Conservation (phyloP, 2,888 invertebrate species). For the Tetropium fuscum region DNA sequence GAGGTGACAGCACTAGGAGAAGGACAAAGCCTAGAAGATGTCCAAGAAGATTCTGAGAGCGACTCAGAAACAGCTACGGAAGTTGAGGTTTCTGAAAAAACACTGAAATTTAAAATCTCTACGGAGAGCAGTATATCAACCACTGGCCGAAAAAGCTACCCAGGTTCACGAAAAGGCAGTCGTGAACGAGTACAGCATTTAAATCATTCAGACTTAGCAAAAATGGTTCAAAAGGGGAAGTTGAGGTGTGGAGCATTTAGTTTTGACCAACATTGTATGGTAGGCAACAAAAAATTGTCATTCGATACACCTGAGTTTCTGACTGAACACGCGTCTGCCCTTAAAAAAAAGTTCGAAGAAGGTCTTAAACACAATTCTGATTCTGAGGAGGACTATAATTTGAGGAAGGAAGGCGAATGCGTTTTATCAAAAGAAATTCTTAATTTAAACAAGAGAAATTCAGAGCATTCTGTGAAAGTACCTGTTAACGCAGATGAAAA, state of each 20-base stretch:
- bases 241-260: conserved; percentile 62
- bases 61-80: conserved; percentile 76
- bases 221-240: conserved; percentile 67
- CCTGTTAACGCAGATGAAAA: conserved; percentile 56
- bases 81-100: conserved; percentile 80
- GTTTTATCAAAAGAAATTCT: conserved; percentile 61
- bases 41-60: conserved; percentile 71
- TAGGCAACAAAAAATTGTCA: conserved; percentile 61
- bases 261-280: conserved; percentile 61
- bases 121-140: conserved; percentile 71
- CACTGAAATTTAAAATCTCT: conserved; percentile 81
- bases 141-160: conserved; percentile 73
- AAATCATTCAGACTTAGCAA: conserved; percentile 65
- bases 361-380: conserved; percentile 41
- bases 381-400: conserved; percentile 43
- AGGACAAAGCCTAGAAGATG: conserved; percentile 66
- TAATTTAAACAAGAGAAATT: conserved; percentile 62
- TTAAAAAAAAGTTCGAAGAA: conserved; percentile 58
- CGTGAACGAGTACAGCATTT: conserved; percentile 70
- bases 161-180: conserved; percentile 77
- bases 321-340: conserved; percentile 60
- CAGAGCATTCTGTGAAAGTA: conserved; percentile 60
- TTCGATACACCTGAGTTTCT: conserved; percentile 63
- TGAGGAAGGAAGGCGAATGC: conserved; percentile 50
- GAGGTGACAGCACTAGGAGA: conserved; percentile 50